These are phyloP conservation scores for Adoxophyes honmai DNA, from an alignment of 1,140 invertebrate genomes.

Conservation along the genomic window DNA sequence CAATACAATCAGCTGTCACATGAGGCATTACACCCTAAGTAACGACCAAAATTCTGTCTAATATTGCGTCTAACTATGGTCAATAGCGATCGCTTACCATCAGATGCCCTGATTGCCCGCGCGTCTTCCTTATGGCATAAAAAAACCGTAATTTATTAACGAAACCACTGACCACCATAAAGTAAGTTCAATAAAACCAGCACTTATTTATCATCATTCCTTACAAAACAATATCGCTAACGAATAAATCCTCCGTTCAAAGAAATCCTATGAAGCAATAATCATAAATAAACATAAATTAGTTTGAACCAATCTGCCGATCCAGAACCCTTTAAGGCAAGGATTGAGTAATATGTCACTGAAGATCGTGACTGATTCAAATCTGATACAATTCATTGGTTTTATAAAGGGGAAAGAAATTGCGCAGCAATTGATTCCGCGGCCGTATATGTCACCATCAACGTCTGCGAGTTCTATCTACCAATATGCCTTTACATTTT, in stretches of 20 bases:
- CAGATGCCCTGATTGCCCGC: no score
- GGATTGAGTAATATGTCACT: constrained; percentile 49
- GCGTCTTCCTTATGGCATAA: no score
- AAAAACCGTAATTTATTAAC: no score
- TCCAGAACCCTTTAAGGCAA: constrained; percentile 28
- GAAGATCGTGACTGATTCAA: constrained; percentile 33
- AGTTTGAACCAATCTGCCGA: constrained; percentile 27
- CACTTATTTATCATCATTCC: no score
- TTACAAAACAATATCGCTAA: constrained; percentile 19
- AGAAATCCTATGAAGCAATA: constrained; percentile 18
- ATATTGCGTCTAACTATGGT: no score
- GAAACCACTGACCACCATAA: no score
- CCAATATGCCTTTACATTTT: background rate
- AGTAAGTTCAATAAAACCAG: no score
- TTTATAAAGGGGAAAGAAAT: constrained; percentile 34
- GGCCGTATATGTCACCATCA: constrained; percentile 18
- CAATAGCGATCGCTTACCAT: no score
- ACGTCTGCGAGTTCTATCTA: background rate
- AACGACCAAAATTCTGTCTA: no score
- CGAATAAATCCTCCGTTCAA: constrained; percentile 8
- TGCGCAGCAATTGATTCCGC: constrained; percentile 22
- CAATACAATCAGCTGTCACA: no score
- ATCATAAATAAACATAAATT: constrained; percentile 50
- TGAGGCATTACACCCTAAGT: no score
- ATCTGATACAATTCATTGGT: constrained; percentile 39